phyloP scores from a whole-genome alignment of 2,888 invertebrate species.

The Orthonevra nobilis region DNA sequence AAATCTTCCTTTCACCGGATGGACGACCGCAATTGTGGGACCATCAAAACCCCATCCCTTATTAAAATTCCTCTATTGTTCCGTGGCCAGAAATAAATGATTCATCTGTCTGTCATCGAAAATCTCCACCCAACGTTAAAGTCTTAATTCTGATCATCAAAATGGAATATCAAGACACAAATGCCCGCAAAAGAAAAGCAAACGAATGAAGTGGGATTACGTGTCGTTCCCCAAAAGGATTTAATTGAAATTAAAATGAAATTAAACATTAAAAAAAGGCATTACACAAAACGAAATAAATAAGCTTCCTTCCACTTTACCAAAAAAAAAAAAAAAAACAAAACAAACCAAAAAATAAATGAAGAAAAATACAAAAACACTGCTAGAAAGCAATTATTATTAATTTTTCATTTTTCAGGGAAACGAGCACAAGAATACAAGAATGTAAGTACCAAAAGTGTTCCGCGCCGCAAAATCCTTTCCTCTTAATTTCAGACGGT shows the following conservation, averaged over 20 bases:
- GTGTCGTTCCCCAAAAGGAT: constrained; percentile 59
- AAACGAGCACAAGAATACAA: neutral
- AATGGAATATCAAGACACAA: constrained; percentile 43
- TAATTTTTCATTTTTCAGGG: constrained; percentile 15
- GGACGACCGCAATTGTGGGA: constrained; percentile 9
- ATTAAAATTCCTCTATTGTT: constrained; percentile 58
- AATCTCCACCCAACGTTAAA: constrained; percentile 61
- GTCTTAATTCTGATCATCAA: constrained; percentile 68
- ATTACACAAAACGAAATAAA: constrained; percentile 34
- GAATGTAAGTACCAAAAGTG: constrained; percentile 9
- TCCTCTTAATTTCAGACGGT: constrained; percentile 30
- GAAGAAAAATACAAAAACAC: constrained; percentile 16
- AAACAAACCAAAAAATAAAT: constrained; percentile 18
- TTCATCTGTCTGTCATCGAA: constrained; percentile 58
- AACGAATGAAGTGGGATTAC: constrained; percentile 67
- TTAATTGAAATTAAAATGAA: constrained; percentile 69
- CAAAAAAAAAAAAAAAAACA: constrained; percentile 15
- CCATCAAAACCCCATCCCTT: constrained; percentile 36
- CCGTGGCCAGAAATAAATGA: constrained; percentile 63
- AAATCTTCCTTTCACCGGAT: constrained; percentile 15
- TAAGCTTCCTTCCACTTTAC: constrained; percentile 27
- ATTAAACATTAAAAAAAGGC: constrained; percentile 43
- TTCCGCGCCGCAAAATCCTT: constrained; percentile 48
- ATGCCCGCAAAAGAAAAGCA: constrained; percentile 48
- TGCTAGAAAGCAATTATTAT: constrained; percentile 30